phyloP scores from a whole-genome alignment of 2,113 vertebrate genomes.

The Eurypyga helias region DNA sequence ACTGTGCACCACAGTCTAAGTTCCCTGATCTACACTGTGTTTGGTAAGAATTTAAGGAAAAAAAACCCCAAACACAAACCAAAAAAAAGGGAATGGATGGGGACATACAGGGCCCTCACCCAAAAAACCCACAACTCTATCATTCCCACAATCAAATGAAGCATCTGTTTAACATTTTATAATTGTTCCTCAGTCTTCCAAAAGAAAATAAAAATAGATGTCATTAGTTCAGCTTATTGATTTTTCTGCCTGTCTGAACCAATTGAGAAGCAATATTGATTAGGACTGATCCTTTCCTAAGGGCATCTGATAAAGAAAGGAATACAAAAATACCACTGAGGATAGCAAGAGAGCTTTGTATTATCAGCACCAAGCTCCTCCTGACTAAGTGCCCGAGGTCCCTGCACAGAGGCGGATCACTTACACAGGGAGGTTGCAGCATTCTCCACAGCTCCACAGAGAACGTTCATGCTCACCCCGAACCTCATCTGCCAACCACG shows the following conservation, averaged over 20 bases:
- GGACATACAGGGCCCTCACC: too few relatives aligned
- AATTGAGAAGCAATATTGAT: constrained; percentile 80
- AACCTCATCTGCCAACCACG: constrained; percentile 57
- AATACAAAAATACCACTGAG: constrained; percentile 70
- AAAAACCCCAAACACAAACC: too few relatives aligned
- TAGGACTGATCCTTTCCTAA: constrained; percentile 77
- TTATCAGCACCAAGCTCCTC: constrained; percentile 41
- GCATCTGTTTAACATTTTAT: constrained; percentile 40
- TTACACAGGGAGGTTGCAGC: constrained; percentile 34
- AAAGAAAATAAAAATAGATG: constrained; percentile 73
- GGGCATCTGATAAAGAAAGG: constrained; percentile 74
- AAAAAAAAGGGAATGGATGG: too few relatives aligned
- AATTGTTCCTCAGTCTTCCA: constrained; percentile 38
- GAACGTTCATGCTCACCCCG: neutral
- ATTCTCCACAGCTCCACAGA: constrained; percentile 5
- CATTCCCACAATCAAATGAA: neutral
- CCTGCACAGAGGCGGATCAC: neutral
- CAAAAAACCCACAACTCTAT: neutral
- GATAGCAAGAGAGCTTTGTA: constrained; percentile 64
- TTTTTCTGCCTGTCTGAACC: constrained; percentile 73
- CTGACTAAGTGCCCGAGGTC: constrained; percentile 45
- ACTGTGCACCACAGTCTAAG: neutral
- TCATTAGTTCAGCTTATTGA: constrained; percentile 76
- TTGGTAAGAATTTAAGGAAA: neutral
- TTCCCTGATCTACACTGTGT: neutral